Evolutionary conservation across 2,113 vertebrate genomes (phyloP).

Genomic region (Potamarius usumacintae): DNA sequence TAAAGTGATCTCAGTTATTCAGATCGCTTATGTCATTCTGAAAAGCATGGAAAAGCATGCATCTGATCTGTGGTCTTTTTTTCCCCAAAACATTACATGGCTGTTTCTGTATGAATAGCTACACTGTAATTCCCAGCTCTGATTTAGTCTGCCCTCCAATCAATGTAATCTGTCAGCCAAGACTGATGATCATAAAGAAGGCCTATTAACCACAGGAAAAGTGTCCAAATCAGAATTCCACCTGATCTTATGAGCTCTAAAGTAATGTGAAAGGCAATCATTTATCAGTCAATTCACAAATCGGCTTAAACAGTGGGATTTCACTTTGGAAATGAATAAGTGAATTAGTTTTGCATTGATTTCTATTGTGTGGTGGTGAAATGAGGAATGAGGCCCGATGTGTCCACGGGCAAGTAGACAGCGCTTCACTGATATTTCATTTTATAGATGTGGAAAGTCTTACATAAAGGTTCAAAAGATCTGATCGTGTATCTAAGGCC

Average conservation of each 20-base stretch:
- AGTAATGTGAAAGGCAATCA: constrained; percentile 67
- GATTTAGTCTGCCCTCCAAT: constrained; percentile 73
- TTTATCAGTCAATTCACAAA: constrained; percentile 74
- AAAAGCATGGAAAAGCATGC: not conserved
- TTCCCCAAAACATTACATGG: constrained; percentile 46
- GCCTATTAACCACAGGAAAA: constrained; percentile 69
- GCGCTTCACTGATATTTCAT: constrained; percentile 68
- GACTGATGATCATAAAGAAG: constrained; percentile 73
- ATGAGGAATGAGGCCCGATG: constrained; percentile 58
- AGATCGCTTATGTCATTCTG: not conserved
- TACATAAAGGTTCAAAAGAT: constrained; percentile 66
- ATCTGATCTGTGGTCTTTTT: constrained; percentile 8
- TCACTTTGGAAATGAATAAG: constrained; percentile 75
- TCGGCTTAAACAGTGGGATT: constrained; percentile 62
- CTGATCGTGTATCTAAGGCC: constrained; percentile 68
- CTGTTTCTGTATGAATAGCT: constrained; percentile 69
- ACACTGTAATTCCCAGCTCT: constrained; percentile 70
- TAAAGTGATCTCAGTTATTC: not conserved
- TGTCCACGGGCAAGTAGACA: constrained; percentile 60
- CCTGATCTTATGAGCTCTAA: constrained; percentile 61
- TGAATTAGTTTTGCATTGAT: constrained; percentile 77
- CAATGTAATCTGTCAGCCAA: constrained; percentile 73
- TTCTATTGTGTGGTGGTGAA: constrained; percentile 71
- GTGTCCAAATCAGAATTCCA: constrained; percentile 66
- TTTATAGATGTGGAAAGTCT: constrained; percentile 64